These are phyloP conservation scores for Brachystomella parvula DNA, from an alignment of 1,140 invertebrate genomes.

Conservation along the genomic window DNA sequence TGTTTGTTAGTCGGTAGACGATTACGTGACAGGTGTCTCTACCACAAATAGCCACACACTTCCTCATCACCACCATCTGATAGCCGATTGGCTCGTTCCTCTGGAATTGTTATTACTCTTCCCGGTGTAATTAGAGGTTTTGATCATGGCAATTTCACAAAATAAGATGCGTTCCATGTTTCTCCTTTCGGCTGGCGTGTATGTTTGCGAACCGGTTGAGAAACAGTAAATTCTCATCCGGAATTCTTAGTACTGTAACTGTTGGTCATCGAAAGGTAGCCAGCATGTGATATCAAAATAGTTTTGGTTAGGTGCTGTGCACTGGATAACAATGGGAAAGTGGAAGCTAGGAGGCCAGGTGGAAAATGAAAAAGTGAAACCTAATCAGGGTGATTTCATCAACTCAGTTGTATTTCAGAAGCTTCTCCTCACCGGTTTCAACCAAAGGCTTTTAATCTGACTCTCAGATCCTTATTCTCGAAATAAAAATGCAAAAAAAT, in stretches of 20 bases:
- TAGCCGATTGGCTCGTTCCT: neutral
- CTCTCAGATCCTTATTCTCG: neutral
- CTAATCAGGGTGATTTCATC: conserved; percentile 8
- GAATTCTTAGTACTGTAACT: too few relatives aligned
- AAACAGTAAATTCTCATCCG: too few relatives aligned
- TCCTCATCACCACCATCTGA: neutral
- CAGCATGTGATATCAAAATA: too few relatives aligned
- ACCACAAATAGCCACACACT: too few relatives aligned
- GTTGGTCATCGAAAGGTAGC: neutral
- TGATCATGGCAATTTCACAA: neutral
- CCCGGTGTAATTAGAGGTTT: neutral
- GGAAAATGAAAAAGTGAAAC: neutral
- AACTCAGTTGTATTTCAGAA: neutral
- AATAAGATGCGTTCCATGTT: neutral
- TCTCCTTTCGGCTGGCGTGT: too few relatives aligned
- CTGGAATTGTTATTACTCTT: neutral
- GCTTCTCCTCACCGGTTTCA: neutral
- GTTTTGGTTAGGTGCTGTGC: too few relatives aligned
- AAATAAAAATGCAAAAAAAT: neutral
- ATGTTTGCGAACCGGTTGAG: too few relatives aligned
- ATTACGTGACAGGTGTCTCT: too few relatives aligned
- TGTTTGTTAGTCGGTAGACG: too few relatives aligned
- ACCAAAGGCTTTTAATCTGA: neutral
- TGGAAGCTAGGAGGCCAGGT: neutral
- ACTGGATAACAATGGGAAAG: neutral